Evolutionary conservation across 2,888 invertebrate genomes (phyloP), one percentile per base, ranked within the genome.

Genomic region (Rosalia funebris): DNA sequence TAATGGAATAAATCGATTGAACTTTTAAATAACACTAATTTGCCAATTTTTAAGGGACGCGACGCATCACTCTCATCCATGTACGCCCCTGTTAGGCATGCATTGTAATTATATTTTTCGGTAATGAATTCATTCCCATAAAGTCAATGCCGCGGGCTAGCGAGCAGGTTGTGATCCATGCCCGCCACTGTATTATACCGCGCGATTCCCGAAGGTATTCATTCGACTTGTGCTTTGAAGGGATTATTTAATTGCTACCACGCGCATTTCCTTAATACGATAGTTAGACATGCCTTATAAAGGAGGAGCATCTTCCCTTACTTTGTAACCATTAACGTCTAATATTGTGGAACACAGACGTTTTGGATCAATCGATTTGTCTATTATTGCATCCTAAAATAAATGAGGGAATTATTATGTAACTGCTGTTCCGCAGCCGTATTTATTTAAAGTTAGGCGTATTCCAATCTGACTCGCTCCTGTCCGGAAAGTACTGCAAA

Each of bases 181-280:
- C 34, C 46, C 55, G 55, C 55, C 55, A 36, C 55, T 55, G 55
- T 25, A 50, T 50, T 55, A 37, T 46, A 37, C 37, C 36, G 25
- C 25, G 34, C 50, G 56, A 77, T 76, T 80, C 81, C 81, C 81
- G 57, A 67, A 77, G 79, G 81, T 77, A 80, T 80, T 79, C 78
- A 77, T 78, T 77, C 75, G 74, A 74, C 77, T 80, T 75, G 71
- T 77, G 80, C 82, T 82, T 82, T 82, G 82, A 82, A 79, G 81
- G 82, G 82, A 82, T 82, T 82, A 82, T 81, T 80, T 81, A 80
- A 80, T 80, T 81, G 79, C 78, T 76, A 74, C 75, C 73, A 75
- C 77, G 77, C 74, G 78, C 79, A 79, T 80, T 79, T 80, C 77
- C 80, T 80, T 79, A 80, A 81, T 80, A 78, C 79, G 78, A 75